Conservation (phyloP, 2,888 invertebrate species). For the Apamea anceps region DNA sequence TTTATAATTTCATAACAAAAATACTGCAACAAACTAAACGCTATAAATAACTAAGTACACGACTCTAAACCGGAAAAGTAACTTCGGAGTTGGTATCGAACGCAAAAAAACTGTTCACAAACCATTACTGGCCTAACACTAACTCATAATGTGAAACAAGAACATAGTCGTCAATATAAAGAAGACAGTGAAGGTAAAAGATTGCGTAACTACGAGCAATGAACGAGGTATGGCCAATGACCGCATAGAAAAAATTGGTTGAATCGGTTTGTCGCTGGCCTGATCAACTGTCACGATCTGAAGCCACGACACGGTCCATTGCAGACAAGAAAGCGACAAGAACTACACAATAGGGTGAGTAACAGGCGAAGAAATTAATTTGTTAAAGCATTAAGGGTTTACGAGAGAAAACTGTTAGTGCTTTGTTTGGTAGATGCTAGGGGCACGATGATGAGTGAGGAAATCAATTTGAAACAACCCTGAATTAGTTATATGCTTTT, state of each 20-base stretch:
- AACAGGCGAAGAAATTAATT: conserved; percentile 49
- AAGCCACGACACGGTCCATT: conserved; percentile 61
- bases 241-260: conserved; percentile 72
- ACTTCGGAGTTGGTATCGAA: conserved; percentile 58
- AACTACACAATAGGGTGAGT: conserved; percentile 53
- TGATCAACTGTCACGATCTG: conserved; percentile 71
- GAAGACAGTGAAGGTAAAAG: conserved; percentile 57
- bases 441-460: background rate
- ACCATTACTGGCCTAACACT: conserved; percentile 42
- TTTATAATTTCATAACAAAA: conserved; percentile 7
- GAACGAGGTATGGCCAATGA: conserved; percentile 74
- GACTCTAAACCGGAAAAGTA: conserved; percentile 72
- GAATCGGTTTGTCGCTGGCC: conserved; percentile 64
- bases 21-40: conserved; percentile 45
- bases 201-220: conserved; percentile 72
- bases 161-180: conserved; percentile 61
- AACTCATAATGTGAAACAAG: background rate
- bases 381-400: conserved; percentile 1
- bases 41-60: conserved; percentile 54
- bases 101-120: conserved; percentile 57
- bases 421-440: background rate
- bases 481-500: background rate
- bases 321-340: conserved; percentile 60
- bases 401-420: conserved; percentile 1
- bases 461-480: background rate